Conservation (phyloP, 2,888 invertebrate species). For the Willowsia nigromaculata region DNA sequence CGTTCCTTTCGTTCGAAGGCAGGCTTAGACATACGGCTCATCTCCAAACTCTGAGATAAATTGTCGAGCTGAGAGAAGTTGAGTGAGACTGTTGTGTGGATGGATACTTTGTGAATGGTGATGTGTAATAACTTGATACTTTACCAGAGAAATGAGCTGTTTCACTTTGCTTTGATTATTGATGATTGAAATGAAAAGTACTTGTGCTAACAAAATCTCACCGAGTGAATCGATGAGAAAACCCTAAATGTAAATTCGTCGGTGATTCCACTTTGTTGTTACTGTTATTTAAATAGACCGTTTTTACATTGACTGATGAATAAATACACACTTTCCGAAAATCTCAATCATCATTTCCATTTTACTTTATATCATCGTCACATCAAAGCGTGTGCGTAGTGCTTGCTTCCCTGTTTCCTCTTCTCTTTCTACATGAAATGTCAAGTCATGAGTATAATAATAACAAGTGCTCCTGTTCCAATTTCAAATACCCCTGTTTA, state of each 20-base stretch:
- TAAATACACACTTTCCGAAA: neutral
- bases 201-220: constrained; percentile 56
- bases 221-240: neutral
- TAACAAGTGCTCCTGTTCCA: constrained; percentile 12
- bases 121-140: constrained; percentile 40
- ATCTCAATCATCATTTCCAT: constrained; percentile 52
- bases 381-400: neutral
- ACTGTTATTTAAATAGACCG: constrained; percentile 24
- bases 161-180: constrained; percentile 21
- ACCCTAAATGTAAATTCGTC: neutral
- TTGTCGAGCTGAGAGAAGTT: neutral
- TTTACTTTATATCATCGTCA: neutral
- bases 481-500: constrained; percentile 33
- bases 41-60: neutral
- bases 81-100: constrained; percentile 3
- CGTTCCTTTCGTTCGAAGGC: too few species aligned
- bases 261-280: neutral
- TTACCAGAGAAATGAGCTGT: constrained; percentile 25
- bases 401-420: neutral
- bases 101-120: constrained; percentile 35
- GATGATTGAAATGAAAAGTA: constrained; percentile 63
- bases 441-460: constrained; percentile 4
- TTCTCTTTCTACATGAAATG: constrained; percentile 37
- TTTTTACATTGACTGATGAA: constrained; percentile 36
- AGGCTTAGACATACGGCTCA: neutral